phyloP scores from a whole-genome alignment of 2,888 invertebrate genomes.

The Macrophya alboannulata region DNA sequence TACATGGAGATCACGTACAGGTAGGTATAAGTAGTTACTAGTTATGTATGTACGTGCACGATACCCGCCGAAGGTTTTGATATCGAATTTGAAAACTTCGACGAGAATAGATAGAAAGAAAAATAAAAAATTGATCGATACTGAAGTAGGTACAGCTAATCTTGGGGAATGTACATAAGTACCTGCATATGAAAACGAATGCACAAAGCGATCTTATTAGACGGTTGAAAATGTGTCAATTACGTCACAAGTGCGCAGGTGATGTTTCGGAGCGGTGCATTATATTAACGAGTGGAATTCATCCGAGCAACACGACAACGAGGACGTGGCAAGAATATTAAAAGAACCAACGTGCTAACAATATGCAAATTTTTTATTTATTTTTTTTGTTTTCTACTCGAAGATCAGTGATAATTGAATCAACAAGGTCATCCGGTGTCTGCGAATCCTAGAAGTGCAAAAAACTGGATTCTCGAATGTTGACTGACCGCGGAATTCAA shows the following conservation, averaged over 20 bases:
- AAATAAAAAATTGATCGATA: not conserved
- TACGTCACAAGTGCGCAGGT: constrained; percentile 22
- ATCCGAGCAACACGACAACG: constrained; percentile 2
- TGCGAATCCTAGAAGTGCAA: not conserved
- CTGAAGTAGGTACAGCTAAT: not conserved
- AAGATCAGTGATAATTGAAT: not conserved
- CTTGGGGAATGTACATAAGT: not conserved
- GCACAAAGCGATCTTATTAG: not conserved
- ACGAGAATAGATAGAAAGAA: not conserved
- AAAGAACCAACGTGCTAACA: not conserved
- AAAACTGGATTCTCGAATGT: not conserved
- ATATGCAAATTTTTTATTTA: constrained; percentile 6
- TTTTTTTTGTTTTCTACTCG: not conserved
- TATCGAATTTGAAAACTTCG: not conserved
- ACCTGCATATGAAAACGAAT: not conserved
- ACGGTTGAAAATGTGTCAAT: constrained; percentile 15
- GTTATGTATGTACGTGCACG: no score
- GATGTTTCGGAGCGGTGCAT: constrained; percentile 12
- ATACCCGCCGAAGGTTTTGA: not conserved
- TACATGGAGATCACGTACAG: no score
- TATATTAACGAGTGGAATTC: constrained; percentile 29
- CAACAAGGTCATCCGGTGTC: not conserved
- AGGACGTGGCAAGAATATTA: not conserved
- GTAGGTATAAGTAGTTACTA: no score
- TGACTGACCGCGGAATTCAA: not conserved